A percentile compares a stretch with the other conserved stretches of the same genome.
Evolutionary conservation across 2,797 vertebrate species (phyloP).

Genomic region (Orestias chungarensis): DNA sequence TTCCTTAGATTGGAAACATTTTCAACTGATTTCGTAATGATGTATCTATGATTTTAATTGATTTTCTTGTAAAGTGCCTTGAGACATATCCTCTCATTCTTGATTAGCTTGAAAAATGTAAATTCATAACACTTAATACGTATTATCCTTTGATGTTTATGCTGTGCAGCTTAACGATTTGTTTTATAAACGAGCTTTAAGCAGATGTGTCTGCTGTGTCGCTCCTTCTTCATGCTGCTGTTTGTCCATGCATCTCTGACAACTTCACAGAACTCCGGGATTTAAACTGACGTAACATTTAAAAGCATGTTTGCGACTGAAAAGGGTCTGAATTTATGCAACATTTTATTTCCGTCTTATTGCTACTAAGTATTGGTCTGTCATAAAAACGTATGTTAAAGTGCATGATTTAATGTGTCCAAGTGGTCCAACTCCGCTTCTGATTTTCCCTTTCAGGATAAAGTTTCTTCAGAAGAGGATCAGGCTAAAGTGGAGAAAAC

Average conservation of each 20-base stretch:
- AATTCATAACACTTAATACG: too few species aligned
- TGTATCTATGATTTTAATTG: too few species aligned
- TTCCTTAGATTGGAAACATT: too few species aligned
- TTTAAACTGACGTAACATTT: neutral
- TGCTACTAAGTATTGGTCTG: neutral
- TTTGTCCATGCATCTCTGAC: neutral
- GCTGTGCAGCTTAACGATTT: too few species aligned
- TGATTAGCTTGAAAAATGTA: too few species aligned
- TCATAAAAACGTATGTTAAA: neutral
- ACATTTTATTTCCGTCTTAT: neutral
- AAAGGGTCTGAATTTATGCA: neutral
- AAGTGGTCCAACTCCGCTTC: neutral
- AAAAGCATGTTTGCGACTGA: too few species aligned
- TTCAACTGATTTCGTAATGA: too few species aligned
- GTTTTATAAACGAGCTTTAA: too few species aligned
- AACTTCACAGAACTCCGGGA: neutral
- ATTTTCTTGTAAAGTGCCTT: too few species aligned
- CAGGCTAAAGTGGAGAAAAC: constrained; percentile 56
- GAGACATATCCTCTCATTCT: too few species aligned
- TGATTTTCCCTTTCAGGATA: constrained; percentile 70
- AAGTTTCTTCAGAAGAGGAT: constrained; percentile 65
- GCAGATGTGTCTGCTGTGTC: too few species aligned
- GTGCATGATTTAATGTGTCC: neutral
- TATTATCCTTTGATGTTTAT: too few species aligned
- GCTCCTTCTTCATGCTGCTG: neutral